Base-by-base conservation (phyloP, 2,888 invertebrate genomes). In the Plusia festucae region DNA sequence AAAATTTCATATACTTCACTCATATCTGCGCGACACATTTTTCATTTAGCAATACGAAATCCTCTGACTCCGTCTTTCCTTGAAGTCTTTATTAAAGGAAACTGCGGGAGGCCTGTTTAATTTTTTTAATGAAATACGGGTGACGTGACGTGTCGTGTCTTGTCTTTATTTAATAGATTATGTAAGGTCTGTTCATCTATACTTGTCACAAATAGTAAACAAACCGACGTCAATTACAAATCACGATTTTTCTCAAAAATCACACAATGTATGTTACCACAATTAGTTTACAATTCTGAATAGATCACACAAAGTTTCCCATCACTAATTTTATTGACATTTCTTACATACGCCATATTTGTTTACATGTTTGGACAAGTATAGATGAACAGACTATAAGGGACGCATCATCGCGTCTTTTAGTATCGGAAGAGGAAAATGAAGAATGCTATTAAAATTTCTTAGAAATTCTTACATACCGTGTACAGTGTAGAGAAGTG, bases 101-200 rank as follows among this genome's bases (percentile, higher is more conserved):
- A 51, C 79, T 63, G 73, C 73, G 68, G 82, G 82, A 54, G 51
- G 75, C 65, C 54, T 70, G 54, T 68, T 79, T 81, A 79, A 79
- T 76, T 78, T 77, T 78, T 81, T 76, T 76, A 81, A 82, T 79
- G 78, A 82, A 81, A 81, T 76, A 77, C 71, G 63, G 57, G 60
- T 55, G 62, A 60, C 65, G 68, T 63, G 65, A 70, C 76, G 67
- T 56, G 66, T 76, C 76, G 67, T 56, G 66, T 76, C 68, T 53
- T 72, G 74, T 71, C 70, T 76, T 64, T 60, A 65, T 72, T 70
- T 77, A 73, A 76, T 59, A 73, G 67, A 70, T 72, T 70, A 73
- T 68, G 65, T 66, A 70, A 71, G n/a, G n/a, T n/a, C n/a, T n/a
- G n/a, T n/a, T n/a, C n/a, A n/a, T n/a, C n/a, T n/a, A n/a, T n/a